Conservation (phyloP, 2,797 vertebrate genomes). For the Chelon labrosus region DNA sequence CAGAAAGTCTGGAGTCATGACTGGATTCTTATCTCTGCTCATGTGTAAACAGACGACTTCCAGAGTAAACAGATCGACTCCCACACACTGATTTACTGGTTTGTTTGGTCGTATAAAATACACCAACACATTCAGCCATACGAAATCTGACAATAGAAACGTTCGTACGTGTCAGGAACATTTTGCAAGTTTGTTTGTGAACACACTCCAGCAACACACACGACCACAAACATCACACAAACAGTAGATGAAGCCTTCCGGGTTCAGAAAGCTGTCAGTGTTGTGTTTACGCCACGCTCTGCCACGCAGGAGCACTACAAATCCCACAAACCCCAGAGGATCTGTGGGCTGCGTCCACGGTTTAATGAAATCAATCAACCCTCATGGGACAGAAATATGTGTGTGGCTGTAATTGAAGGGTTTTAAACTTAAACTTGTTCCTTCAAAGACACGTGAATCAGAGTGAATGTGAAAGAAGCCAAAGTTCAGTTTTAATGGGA, state of each 20-base stretch:
- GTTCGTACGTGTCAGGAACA: slow-evolving; percentile 69
- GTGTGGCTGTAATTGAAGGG: too few species aligned
- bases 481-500: too few species aligned
- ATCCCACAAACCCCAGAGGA: slow-evolving; percentile 61
- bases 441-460: too few species aligned
- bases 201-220: slow-evolving; percentile 45
- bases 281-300: slow-evolving; percentile 80
- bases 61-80: slow-evolving; percentile 61
- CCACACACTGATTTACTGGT: slow-evolving; percentile 1
- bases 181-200: slow-evolving; percentile 66
- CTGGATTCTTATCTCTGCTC: slow-evolving; percentile 66
- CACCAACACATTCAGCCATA: slow-evolving; percentile 5
- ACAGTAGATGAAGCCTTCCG: slow-evolving; percentile 61
- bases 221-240: slow-evolving; percentile 57
- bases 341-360: slow-evolving; percentile 37
- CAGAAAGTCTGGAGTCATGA: background rate
- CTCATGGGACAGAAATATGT: too few species aligned
- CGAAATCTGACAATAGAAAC: background rate
- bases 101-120: slow-evolving; percentile 19
- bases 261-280: slow-evolving; percentile 73
- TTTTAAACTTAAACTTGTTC: too few species aligned
- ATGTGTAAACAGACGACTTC: slow-evolving; percentile 73
- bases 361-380: too few species aligned
- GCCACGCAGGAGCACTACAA: slow-evolving; percentile 79
- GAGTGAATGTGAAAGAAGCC: too few species aligned